Percentiles rank a stretch among this genome's conserved stretches.
phyloP scores from a whole-genome alignment of 53 echinoderm and acorn worm genomes.

The Patiria pectinifera region DNA sequence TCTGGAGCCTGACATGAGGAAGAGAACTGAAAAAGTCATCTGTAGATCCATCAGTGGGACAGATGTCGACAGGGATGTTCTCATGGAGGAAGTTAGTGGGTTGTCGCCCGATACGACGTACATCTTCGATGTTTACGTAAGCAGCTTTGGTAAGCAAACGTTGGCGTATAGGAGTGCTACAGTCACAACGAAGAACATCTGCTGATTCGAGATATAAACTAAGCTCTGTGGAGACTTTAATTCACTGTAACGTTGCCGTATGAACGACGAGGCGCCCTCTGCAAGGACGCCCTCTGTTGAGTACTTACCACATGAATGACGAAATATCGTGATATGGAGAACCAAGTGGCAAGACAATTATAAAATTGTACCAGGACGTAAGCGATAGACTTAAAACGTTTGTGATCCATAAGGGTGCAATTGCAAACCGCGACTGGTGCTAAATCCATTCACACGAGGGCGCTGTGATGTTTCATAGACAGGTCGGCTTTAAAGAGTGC shows the following conservation, averaged over 20 bases:
- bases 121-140: conserved; percentile 96
- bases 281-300: conserved; percentile 26
- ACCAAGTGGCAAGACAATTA: background rate
- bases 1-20: conserved; percentile 93
- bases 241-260: conserved; percentile 2
- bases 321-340: background rate
- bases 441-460: conserved; percentile 39
- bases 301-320: conserved; percentile 5
- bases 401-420: background rate
- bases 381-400: background rate
- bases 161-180: conserved; percentile 90
- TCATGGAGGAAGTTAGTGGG: conserved; percentile 82
- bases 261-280: conserved; percentile 20
- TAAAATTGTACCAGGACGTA: background rate
- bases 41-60: conserved; percentile 84
- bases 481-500: background rate
- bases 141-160: conserved; percentile 83
- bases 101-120: conserved; percentile 81
- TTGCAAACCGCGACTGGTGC: conserved; percentile 20
- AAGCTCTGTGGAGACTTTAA: background rate
- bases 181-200: conserved; percentile 90
- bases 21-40: conserved; percentile 92
- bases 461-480: conserved; percentile 24
- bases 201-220: conserved; percentile 69
- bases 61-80: conserved; percentile 76